Evolutionary conservation across 2,888 invertebrate genomes (phyloP).

Genomic region (Ischnura elegans): DNA sequence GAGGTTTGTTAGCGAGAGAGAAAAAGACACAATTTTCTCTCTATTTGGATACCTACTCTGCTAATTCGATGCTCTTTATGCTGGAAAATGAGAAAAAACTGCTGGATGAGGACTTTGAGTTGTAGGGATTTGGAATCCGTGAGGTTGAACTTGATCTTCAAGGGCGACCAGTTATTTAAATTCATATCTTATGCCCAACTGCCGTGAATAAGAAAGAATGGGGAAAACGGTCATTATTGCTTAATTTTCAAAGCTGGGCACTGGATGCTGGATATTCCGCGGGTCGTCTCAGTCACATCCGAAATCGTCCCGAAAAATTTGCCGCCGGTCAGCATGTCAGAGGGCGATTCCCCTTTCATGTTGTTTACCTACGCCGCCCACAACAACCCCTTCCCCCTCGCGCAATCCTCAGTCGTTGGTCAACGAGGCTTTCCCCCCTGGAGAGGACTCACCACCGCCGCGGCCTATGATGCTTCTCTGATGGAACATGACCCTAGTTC

Average conservation of each 20-base stretch:
- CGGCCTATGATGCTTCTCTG: slow-evolving; percentile 43
- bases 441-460: background rate
- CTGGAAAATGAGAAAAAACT: too few species aligned
- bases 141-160: too few species aligned
- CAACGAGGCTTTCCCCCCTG: slow-evolving; percentile 33
- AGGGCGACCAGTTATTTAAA: too few species aligned
- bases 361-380: background rate
- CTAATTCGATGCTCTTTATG: too few species aligned
- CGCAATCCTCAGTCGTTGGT: background rate
- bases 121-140: too few species aligned
- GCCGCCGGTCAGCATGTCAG: background rate
- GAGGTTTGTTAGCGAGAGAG: too few species aligned
- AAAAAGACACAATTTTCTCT: too few species aligned
- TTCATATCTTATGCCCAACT: too few species aligned
- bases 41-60: too few species aligned
- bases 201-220: background rate
- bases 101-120: too few species aligned
- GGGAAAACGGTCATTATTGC: background rate
- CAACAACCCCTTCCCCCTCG: background rate
- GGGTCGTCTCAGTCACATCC: background rate
- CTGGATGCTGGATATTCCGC: background rate
- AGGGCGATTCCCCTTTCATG: background rate
- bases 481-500: slow-evolving; percentile 71
- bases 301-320: background rate
- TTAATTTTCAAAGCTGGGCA: background rate